Evolutionary conservation across 1,140 invertebrate species (phyloP), one percentile per base, ranked within the genome.

Genomic region (Achroia grisella): DNA sequence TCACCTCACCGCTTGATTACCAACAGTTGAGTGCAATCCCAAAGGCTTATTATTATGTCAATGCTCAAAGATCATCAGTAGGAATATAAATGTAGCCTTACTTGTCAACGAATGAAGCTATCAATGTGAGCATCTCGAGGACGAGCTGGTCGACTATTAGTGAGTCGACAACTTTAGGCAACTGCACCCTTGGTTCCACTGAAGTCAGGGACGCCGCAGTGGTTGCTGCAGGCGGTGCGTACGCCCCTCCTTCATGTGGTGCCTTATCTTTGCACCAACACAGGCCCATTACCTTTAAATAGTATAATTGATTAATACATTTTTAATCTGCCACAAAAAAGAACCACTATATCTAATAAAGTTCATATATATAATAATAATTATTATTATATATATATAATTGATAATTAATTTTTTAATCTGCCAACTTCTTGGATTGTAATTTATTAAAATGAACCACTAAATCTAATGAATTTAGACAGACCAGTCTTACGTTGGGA

Each of bases 101-200:
- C 74, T 94, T 95, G 78, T 96, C 94, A 48, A 96, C 93, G 35
- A 96, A 86, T 15, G 92, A 91, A 48, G 93, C 89, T 52, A 96
- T 94, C 10, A 95, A 88, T 42, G 88, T 87, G 2, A 97, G 82
- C 12, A 94, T 95, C 69, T 96, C 93, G 10, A 94, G 80, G 10
- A 97, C 93, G 33, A 96, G 86, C 54, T 89, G 88, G 63, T 94
- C 92, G 14, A 94, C 89, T 12, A 87, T 67, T 4, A 71, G 66
- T 1, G 87, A 39, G 75, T 88, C 69, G 12, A 64, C 52, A 14
- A 58, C 51, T 60, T 65, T 69, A 48, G 68, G 34, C 27, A 39
- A 30, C 5, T 55, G 48, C 10, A 45, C 12, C 11, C 35, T 36
- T 12, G 56, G 63, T 13, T 69, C 64, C 17, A 55, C 58, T 48